Conservation (phyloP, 1,140 invertebrate species). For the Temnothorax longispinosus region DNA sequence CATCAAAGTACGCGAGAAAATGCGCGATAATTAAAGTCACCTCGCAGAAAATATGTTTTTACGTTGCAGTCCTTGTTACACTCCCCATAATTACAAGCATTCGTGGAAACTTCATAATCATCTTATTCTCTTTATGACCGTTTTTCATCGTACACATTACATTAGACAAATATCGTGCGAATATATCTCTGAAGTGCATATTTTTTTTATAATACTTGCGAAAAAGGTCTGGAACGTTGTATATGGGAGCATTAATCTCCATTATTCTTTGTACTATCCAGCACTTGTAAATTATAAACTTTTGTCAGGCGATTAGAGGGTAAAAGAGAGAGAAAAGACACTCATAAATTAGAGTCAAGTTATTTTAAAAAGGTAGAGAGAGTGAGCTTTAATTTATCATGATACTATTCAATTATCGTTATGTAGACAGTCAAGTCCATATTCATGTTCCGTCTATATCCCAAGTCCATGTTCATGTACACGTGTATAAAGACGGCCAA, state of each 20-base stretch:
- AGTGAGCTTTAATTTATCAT: background rate
- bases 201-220: constrained; percentile 1
- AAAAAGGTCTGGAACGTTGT: background rate
- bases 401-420: constrained; percentile 7
- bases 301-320: background rate
- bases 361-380: background rate
- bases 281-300: background rate
- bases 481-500: background rate
- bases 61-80: background rate
- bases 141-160: background rate
- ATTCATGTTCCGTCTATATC: constrained; percentile 7
- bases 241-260: background rate
- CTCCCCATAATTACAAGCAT: constrained; percentile 24
- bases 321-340: background rate
- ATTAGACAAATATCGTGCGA: constrained; percentile 8
- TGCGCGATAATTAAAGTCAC: constrained; percentile 41
- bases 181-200: background rate
- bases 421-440: background rate
- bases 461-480: background rate
- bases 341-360: background rate
- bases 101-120: constrained; percentile 35
- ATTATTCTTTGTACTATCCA: background rate
- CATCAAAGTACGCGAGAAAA: constrained; percentile 19
- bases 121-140: constrained; percentile 32
- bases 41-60: constrained; percentile 38